These are phyloP conservation scores for Urocynchramus pylzowi DNA, from an alignment of 2,113 vertebrate species.

Conservation along the genomic window DNA sequence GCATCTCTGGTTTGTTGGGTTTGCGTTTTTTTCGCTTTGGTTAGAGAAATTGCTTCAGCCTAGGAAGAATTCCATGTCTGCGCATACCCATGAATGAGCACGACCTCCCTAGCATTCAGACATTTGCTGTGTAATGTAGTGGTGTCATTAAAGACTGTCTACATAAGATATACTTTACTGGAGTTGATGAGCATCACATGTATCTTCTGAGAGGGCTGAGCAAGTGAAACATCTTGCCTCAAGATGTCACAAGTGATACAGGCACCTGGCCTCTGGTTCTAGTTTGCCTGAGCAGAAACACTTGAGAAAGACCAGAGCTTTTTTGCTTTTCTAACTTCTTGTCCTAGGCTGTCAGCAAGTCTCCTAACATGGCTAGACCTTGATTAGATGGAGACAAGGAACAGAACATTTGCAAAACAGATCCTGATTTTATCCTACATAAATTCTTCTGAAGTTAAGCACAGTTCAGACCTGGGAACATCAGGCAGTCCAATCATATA, in stretches of 20 bases:
- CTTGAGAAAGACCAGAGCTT: conserved; percentile 10
- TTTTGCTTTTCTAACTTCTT: not conserved
- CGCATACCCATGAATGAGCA: not conserved
- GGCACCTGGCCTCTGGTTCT: not conserved
- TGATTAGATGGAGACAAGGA: not conserved
- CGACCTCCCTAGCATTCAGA: not conserved
- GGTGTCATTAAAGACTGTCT: not conserved
- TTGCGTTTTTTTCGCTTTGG: not conserved
- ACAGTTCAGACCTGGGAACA: not conserved
- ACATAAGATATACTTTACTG: not conserved
- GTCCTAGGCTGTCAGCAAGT: not conserved
- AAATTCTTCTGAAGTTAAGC: not conserved
- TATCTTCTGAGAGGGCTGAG: not conserved
- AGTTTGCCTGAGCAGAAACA: not conserved
- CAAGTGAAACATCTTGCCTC: conserved; percentile 2
- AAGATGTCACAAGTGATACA: not conserved
- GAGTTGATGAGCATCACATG: not conserved
- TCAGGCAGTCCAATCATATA: not conserved
- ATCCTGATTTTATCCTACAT: not conserved
- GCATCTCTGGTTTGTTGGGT: not conserved
- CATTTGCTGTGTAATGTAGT: not conserved
- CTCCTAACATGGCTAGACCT: not conserved
- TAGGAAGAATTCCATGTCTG: not conserved
- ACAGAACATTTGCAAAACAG: not conserved
- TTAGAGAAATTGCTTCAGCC: not conserved